Percentiles rank a stretch among this genome's conserved stretches.
Conservation (phyloP, 2,113 vertebrate genomes). For the Pollachius pollachius region DNA sequence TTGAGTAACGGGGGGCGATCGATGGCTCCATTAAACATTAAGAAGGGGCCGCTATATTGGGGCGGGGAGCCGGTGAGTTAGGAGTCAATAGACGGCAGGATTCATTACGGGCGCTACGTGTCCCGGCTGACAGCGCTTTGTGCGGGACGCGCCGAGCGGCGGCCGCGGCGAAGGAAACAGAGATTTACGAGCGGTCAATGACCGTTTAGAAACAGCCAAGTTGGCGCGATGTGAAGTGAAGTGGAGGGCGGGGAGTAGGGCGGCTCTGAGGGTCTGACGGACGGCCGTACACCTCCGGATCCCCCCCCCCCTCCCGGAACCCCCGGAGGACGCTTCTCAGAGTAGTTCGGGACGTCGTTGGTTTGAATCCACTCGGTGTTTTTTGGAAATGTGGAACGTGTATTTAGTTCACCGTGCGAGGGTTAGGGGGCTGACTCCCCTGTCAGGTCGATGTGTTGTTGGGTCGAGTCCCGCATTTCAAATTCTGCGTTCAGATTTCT, state of each 20-base stretch:
- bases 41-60: conserved; percentile 70
- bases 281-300: not conserved
- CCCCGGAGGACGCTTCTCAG: no score
- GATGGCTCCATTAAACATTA: conserved; percentile 76
- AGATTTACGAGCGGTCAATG: conserved; percentile 63
- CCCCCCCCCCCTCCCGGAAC: no score
- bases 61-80: conserved; percentile 54
- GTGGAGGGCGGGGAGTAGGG: conserved; percentile 51
- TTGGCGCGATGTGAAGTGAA: conserved; percentile 54
- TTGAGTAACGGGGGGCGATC: conserved; percentile 68
- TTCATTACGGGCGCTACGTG: conserved; percentile 65
- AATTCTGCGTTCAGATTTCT: not conserved
- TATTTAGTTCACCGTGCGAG: no score
- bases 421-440: not conserved
- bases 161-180: not conserved
- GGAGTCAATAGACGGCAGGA: conserved; percentile 72
- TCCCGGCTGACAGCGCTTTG: conserved; percentile 52
- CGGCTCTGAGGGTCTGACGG: conserved; percentile 19
- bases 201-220: conserved; percentile 58
- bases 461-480: not conserved
- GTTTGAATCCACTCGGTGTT: no score
- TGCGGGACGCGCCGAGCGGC: conserved; percentile 39
- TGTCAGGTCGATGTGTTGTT: no score
- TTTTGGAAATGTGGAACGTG: no score
- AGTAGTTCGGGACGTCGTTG: no score